Evolutionary conservation across 2,888 invertebrate species (phyloP).

Genomic region (Exocentrus adspersus): DNA sequence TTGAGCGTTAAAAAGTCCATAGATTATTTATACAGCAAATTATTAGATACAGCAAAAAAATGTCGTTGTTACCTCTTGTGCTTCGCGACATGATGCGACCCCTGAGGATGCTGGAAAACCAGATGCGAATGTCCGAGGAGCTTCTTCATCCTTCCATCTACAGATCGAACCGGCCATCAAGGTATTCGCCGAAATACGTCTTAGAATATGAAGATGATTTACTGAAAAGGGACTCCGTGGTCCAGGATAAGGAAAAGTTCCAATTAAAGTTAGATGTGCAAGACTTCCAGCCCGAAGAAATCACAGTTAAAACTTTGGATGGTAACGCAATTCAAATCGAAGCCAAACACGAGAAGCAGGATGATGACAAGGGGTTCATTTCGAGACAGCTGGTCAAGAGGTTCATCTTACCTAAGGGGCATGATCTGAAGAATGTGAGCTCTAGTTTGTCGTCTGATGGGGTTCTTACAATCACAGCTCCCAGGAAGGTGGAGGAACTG

Average conservation of each 20-base stretch:
- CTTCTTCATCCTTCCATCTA: slow-evolving; percentile 40
- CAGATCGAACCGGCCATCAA: slow-evolving; percentile 40
- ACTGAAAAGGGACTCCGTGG: slow-evolving; percentile 56
- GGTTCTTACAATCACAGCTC: slow-evolving; percentile 75
- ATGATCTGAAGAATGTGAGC: slow-evolving; percentile 76
- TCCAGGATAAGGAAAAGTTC: slow-evolving; percentile 74
- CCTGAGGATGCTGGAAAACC: slow-evolving; percentile 51
- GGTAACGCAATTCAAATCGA: slow-evolving; percentile 75
- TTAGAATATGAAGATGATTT: slow-evolving; percentile 58
- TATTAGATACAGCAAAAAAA: slow-evolving; percentile 32
- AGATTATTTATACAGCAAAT: background rate
- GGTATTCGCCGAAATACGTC: slow-evolving; percentile 29
- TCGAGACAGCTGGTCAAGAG: slow-evolving; percentile 80
- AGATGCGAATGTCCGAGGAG: slow-evolving; percentile 50
- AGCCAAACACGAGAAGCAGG: slow-evolving; percentile 80
- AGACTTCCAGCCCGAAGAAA: slow-evolving; percentile 80
- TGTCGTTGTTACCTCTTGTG: slow-evolving; percentile 50
- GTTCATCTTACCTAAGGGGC: slow-evolving; percentile 79
- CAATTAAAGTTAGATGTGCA: slow-evolving; percentile 79
- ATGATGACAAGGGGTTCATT: slow-evolving; percentile 76
- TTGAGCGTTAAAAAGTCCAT: background rate
- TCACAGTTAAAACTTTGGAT: slow-evolving; percentile 80
- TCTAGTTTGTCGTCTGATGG: slow-evolving; percentile 83
- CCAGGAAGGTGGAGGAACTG: slow-evolving; percentile 59
- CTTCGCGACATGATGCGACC: slow-evolving; percentile 52